A percentile compares a stretch with the other conserved stretches of the same genome.
These are phyloP conservation scores for Blera fallax DNA, from an alignment of 2,888 invertebrate species.

Conservation along the genomic window DNA sequence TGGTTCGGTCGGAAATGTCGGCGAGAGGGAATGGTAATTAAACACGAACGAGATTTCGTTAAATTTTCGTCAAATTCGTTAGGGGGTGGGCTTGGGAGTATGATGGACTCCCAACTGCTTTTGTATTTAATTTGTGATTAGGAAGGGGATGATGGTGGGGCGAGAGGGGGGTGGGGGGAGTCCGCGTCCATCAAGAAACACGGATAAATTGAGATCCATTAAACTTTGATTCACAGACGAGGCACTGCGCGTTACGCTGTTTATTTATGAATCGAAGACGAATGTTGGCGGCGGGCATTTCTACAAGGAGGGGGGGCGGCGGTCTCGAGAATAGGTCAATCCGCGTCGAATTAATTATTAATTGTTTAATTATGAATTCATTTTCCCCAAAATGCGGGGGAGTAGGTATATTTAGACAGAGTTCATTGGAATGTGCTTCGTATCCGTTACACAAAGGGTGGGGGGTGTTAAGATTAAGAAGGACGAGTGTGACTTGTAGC, in stretches of 20 bases:
- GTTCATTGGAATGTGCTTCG: background rate
- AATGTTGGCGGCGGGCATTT: slow-evolving; percentile 10
- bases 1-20: background rate
- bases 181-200: background rate
- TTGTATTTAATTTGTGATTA: slow-evolving; percentile 36
- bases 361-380: slow-evolving; percentile 46
- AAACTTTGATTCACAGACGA: slow-evolving; percentile 37
- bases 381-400: background rate
- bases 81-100: background rate
- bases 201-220: background rate
- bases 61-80: slow-evolving; percentile 43
- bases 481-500: background rate
- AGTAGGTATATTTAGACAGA: background rate
- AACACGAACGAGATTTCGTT: slow-evolving; percentile 53
- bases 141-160: background rate
- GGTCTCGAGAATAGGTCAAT: slow-evolving; percentile 46
- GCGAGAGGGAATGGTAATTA: slow-evolving; percentile 41
- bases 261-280: slow-evolving; percentile 48
- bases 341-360: slow-evolving; percentile 50
- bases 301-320: background rate
- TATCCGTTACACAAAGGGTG: background rate
- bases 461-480: too few relatives aligned
- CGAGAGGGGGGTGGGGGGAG: background rate
- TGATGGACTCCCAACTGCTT: background rate
- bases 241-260: background rate